Evolutionary conservation across 2,888 invertebrate species (phyloP), one percentile per base, ranked within the genome.

Genomic region (Phortica magna): DNA sequence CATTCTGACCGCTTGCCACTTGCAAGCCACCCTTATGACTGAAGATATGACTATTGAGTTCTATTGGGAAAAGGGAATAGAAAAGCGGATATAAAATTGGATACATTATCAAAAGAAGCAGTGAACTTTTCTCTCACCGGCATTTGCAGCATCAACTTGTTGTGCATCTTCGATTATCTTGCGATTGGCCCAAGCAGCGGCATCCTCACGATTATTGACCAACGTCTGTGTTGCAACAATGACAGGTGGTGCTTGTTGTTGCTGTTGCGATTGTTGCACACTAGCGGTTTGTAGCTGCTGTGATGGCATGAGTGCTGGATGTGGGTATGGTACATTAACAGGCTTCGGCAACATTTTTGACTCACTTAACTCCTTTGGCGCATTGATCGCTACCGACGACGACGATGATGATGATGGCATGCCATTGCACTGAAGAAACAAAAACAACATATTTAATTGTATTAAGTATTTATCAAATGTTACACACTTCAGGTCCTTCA

Each of bases 401-500:
- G 79, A 79, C 4, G 84, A 79, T 59, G 84, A 84, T 42, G 76
- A 73, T 5, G 79, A 79, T 7, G 83, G 77, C 57, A 89, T 83
- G n/a, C 87, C 83, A 74, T 84, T 86, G 77, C 91, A 91, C 90
- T 90, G 43, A 19, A 14, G 41, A 67, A 76, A 57, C 19, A 42
- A 67, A 57, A 39, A 65, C 0, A 17, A 71, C 10, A 48, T 71
- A 14, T 31, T 67, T 39, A 41, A 17, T 53, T 42, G 17, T 59
- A 48, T 39, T 17, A 53, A 31, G 19, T 22, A 39, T 59, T 57
- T 14, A 7, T 43, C 42, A 59, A 61, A 65, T n/a, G 2, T 17
- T 12, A 84, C 84, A 82, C 70, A 97, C 93, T 92, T 97, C 97
- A 42, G 96, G 95, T 72, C 96, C 96, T 92, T 98, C 98, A 92